phyloP scores from a whole-genome alignment of 2,113 vertebrate genomes.

The chimpanzee (Pan troglodytes) region NHGRI_mPanTro3-v2.1_pri NC_086015.1:25641501-25642000 shows the following conservation, averaged over 20 bases:
- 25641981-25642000: background rate
- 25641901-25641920: background rate
- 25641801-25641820: background rate
- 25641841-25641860: background rate
- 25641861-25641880: background rate
- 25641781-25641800: background rate
- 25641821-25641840: accelerated
- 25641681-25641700: background rate
- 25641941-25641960: background rate
- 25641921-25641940: background rate
- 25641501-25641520: background rate
- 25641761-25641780: background rate
- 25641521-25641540: background rate
- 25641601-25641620: background rate
- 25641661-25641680: background rate
- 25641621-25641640: background rate
- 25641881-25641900: background rate
- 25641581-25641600: background rate
- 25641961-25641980: background rate
- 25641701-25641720: background rate
- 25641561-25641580: background rate
- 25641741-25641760: background rate
- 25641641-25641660: background rate
- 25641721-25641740: background rate
- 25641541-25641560: background rate